phyloP scores from a whole-genome alignment of 2,113 vertebrate genomes.

The Pluvialis apricaria region DNA sequence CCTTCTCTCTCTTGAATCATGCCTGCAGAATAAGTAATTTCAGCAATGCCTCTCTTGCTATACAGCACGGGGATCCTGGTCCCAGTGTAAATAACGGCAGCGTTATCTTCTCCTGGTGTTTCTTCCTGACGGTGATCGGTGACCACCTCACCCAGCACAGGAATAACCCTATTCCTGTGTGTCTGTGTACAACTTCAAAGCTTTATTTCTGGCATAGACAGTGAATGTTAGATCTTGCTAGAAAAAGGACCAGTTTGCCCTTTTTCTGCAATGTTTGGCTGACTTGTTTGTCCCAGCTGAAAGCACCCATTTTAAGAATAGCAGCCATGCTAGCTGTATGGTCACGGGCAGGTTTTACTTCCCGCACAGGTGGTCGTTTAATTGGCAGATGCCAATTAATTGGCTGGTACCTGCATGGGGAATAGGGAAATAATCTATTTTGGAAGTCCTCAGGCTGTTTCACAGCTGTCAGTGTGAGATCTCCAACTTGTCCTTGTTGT shows the following conservation, averaged over 20 bases:
- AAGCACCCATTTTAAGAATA: not conserved
- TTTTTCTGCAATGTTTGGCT: not conserved
- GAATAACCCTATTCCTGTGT: not conserved
- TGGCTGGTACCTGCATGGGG: not conserved
- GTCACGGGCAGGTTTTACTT: not conserved
- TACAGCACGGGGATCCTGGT: no score
- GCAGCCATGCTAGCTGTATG: not conserved
- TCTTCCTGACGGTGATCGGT: not conserved
- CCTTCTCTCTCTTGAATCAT: not conserved
- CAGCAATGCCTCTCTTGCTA: not conserved
- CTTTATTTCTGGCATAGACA: not conserved
- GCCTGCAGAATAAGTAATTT: not conserved
- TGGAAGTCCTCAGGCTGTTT: not conserved
- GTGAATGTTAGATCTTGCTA: not conserved
- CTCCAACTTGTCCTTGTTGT: not conserved
- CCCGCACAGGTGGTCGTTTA: not conserved
- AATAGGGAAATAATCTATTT: not conserved
- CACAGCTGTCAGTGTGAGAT: rapidly evolving
- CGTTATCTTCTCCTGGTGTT: not conserved
- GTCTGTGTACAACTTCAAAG: not conserved
- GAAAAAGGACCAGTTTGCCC: not conserved
- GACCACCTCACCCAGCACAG: not conserved
- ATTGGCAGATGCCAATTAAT: not conserved
- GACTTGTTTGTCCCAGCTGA: not conserved
- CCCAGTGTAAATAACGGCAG: not conserved